A percentile compares a stretch with the other conserved stretches of the same genome.
These are phyloP conservation scores for Volucella zonaria DNA, from an alignment of 2,888 invertebrate species.

Conservation along the genomic window DNA sequence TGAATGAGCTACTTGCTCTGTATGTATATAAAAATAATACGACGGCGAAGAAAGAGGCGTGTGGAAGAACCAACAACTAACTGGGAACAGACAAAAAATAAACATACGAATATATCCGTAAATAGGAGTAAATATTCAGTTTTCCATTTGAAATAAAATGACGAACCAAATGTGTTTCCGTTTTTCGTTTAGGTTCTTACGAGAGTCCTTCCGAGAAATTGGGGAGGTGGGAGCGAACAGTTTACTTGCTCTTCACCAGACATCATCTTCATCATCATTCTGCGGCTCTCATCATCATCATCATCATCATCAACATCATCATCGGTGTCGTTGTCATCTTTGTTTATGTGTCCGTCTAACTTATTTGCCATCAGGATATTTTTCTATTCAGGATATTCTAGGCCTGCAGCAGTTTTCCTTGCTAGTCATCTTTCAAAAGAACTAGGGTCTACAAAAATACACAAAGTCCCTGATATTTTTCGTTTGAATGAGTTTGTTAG, in stretches of 20 bases:
- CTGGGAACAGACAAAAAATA: conserved; percentile 22
- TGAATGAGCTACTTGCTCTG: conserved; percentile 44
- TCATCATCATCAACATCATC: conserved; percentile 34
- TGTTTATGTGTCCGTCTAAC: conserved; percentile 60
- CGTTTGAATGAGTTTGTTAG: conserved; percentile 33
- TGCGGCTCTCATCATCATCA: conserved; percentile 28
- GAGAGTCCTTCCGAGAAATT: neutral
- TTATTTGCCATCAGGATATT: conserved; percentile 64
- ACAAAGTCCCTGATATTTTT: conserved; percentile 38
- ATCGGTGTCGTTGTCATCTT: conserved; percentile 67
- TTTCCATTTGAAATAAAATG: conserved; percentile 71
- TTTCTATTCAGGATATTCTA: conserved; percentile 65
- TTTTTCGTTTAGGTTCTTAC: conserved; percentile 48
- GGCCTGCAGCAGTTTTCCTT: conserved; percentile 55
- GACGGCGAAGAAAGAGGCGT: neutral
- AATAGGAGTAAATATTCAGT: conserved; percentile 56
- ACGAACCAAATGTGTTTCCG: conserved; percentile 70
- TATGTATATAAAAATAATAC: too few relatives aligned
- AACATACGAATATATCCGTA: neutral
- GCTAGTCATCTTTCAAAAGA: conserved; percentile 54
- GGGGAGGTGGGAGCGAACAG: neutral
- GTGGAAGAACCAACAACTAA: neutral
- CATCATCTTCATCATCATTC: conserved; percentile 43
- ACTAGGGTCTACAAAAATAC: conserved; percentile 20
- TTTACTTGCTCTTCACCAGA: conserved; percentile 38